Base-by-base conservation (phyloP, 2,113 vertebrate genomes). In the Rhea americana region DNA sequence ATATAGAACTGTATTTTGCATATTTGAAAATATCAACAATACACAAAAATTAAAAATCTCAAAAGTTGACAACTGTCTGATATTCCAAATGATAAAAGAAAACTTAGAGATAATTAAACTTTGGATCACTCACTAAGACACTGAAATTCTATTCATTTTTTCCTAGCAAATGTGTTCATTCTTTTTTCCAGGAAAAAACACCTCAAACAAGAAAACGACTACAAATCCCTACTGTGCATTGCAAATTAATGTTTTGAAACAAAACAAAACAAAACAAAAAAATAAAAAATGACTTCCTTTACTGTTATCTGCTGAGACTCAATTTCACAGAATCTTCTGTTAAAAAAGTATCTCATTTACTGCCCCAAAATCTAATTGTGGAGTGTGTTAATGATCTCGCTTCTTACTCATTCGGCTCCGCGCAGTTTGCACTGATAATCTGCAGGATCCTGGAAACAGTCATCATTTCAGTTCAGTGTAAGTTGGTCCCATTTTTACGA, bases 1-100 rank as follows among this genome's bases (percentile, higher is more conserved):
- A 66, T 61, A 7, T 5, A 37, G 26, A 0, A 0, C 0, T 75
- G 3, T 35, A 2, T 61, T 84, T 21, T 39, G 5, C 70, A 15
- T 30, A 18, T 47, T 13, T 45, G 5, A 67, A 93, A 79, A 73
- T 56, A 82, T 3, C 55, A 20, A 32, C 13, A 48, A 17, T 17
- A 7, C 2, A 59, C 7, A 81, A 56, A 88, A 37, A 4, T 1
- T 21, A 47, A 78, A 67, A 41, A 39, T 2, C 18, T 59, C 19
- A 41, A 9, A 61, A 39, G 2, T 47, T 82, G 32, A 48, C 7
- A 82, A 20, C 4, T 35, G 5, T 13, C 39, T 68, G 20, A 43
- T 68, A 68, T 22, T 85, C 35, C 45, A 47, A 75, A 47, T 2
- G 68, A 61, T 28, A 17, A 56, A 61, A 30, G 6, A 13, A 82